Conservation (phyloP, 2,888 invertebrate species). For the Eulithis testata region DNA sequence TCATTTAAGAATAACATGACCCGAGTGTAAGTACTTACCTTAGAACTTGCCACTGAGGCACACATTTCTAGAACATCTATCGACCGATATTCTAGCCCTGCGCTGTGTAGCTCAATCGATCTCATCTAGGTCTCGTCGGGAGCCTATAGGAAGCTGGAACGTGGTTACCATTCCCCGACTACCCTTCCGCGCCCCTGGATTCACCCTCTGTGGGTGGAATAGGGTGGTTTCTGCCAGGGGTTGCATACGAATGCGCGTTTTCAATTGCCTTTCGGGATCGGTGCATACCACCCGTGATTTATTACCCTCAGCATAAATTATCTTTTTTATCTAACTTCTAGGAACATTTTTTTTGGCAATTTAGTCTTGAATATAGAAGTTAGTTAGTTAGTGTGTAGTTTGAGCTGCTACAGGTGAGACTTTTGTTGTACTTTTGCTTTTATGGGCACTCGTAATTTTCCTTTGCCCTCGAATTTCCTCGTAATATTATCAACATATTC, state of each 20-base stretch:
- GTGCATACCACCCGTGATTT: slow-evolving; percentile 34
- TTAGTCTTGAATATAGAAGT: slow-evolving; percentile 6
- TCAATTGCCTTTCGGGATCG: slow-evolving; percentile 30
- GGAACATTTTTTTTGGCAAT: slow-evolving; percentile 15
- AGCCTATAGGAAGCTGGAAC: slow-evolving; percentile 41
- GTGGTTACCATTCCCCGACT: slow-evolving; percentile 27
- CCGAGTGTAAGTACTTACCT: slow-evolving; percentile 1
- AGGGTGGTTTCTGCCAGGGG: slow-evolving; percentile 11
- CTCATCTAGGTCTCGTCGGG: slow-evolving; percentile 35
- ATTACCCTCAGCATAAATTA: slow-evolving; percentile 23
- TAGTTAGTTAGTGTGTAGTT: slow-evolving; percentile 9
- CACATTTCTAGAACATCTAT: slow-evolving; percentile 31
- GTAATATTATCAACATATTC: too few species aligned
- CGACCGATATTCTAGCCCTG: slow-evolving; percentile 41
- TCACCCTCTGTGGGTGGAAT: slow-evolving; percentile 14
- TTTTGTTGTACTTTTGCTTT: background rate
- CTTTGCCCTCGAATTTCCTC: background rate
- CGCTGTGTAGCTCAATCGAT: slow-evolving; percentile 41
- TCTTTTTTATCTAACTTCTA: slow-evolving; percentile 4
- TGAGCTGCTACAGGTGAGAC: background rate
- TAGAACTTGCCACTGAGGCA: slow-evolving; percentile 20
- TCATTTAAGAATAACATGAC: background rate
- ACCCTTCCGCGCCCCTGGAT: slow-evolving; percentile 24
- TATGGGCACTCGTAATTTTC: background rate
- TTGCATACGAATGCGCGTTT: slow-evolving; percentile 34